phyloP scores from a whole-genome alignment of 2,113 vertebrate species.

The Caretta caretta region DNA sequence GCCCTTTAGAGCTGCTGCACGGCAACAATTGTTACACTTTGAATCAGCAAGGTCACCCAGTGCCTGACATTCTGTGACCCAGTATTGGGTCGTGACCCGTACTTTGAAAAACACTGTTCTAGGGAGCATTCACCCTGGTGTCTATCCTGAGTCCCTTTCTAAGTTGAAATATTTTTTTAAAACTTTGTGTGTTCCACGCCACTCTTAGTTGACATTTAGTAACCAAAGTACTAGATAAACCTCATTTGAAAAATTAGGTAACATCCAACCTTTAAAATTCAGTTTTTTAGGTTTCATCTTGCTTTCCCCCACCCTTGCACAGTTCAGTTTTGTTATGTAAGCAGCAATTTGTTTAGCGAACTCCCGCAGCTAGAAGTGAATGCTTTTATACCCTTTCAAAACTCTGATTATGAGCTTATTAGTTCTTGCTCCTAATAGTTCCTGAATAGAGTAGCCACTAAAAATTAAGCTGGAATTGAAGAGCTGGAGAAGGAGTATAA shows the following conservation, averaged over 20 bases:
- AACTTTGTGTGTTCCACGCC: background rate
- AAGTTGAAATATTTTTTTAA: background rate
- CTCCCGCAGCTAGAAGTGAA: background rate
- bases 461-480: background rate
- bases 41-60: too few relatives aligned
- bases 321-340: background rate
- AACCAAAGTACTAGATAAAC: background rate
- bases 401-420: background rate
- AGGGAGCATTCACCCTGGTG: fast-evolving
- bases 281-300: background rate
- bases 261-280: background rate
- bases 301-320: fast-evolving
- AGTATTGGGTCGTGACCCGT: too few relatives aligned
- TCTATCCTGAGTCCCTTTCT: background rate
- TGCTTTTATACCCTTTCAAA: slow-evolving; percentile 7
- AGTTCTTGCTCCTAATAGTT: background rate
- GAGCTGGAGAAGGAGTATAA: background rate
- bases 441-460: background rate
- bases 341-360: background rate
- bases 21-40: too few relatives aligned
- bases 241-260: background rate
- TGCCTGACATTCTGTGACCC: too few relatives aligned
- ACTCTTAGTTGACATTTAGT: background rate
- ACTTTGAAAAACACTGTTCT: background rate
- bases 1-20: too few relatives aligned